Evolutionary conservation across 2,797 vertebrate genomes (phyloP).

Genomic region (Clarias platycephalus): DNA sequence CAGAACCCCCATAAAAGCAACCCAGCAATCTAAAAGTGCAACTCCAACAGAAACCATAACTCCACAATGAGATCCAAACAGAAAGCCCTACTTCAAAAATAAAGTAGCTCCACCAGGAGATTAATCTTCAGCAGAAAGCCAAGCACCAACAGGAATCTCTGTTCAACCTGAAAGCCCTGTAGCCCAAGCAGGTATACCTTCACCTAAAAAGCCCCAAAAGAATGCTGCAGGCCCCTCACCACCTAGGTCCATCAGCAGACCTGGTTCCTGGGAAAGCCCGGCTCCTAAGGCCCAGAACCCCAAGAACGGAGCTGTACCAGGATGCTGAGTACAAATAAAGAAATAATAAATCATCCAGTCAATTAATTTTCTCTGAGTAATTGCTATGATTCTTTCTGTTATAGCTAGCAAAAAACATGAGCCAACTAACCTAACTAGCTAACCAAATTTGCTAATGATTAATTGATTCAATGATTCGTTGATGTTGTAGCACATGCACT

Average conservation of each 20-base stretch:
- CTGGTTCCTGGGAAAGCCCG: not conserved
- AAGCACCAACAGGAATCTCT: not conserved
- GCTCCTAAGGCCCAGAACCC: not conserved
- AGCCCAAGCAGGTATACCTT: slow-evolving; percentile 64
- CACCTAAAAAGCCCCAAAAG: slow-evolving; percentile 39
- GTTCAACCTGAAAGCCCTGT: slow-evolving; percentile 37
- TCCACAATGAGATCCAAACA: slow-evolving; percentile 53
- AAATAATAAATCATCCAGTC: not conserved
- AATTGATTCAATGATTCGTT: not conserved
- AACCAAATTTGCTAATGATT: not conserved
- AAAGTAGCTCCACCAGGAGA: too few relatives aligned
- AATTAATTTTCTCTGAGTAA: not conserved
- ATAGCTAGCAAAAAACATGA: not conserved
- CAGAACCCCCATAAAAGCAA: not conserved
- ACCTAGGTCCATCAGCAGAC: not conserved
- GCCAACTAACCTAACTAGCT: not conserved
- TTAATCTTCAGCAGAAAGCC: not conserved
- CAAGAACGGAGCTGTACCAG: not conserved
- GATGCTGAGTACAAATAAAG: not conserved
- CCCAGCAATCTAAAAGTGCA: not conserved
- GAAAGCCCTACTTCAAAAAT: not conserved
- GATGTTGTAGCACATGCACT: not conserved
- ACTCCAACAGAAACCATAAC: slow-evolving; percentile 54
- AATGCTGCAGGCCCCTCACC: not conserved
- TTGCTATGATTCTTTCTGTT: not conserved